Conservation (phyloP, 2,797 vertebrate genomes). For the Linurgus olivaceus region DNA sequence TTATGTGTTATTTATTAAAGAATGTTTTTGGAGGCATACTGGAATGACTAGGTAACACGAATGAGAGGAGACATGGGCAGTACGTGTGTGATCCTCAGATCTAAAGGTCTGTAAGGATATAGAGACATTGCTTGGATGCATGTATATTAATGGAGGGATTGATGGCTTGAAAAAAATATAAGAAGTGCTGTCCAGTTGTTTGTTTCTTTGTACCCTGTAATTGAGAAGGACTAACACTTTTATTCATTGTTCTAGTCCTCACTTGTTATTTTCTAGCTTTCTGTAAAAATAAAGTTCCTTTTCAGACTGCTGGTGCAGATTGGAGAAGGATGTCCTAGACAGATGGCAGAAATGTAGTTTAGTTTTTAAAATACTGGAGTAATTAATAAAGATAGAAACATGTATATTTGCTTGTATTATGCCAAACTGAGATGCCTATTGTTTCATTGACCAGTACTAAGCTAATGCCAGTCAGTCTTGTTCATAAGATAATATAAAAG, state of each 20-base stretch:
- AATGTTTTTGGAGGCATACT: not conserved
- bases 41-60: not conserved
- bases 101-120: not conserved
- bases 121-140: not conserved
- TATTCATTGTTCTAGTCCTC: not conserved
- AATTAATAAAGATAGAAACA: too few relatives aligned
- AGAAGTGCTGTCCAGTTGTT: not conserved
- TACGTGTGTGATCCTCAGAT: not conserved
- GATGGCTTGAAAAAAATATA: not conserved
- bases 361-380: too few relatives aligned
- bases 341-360: too few relatives aligned
- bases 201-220: not conserved
- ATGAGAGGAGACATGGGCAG: not conserved
- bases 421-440: too few relatives aligned
- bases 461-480: too few relatives aligned
- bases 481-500: too few relatives aligned
- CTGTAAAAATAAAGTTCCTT: too few relatives aligned
- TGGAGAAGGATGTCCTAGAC: too few relatives aligned
- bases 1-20: slow-evolving; percentile 20
- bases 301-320: too few relatives aligned
- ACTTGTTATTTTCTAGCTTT: not conserved
- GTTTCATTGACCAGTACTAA: too few relatives aligned
- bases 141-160: not conserved
- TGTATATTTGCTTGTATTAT: too few relatives aligned
- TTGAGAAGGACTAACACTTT: not conserved